Conservation (phyloP, 1,140 invertebrate genomes). For the Drosophila baimaii region DNA sequence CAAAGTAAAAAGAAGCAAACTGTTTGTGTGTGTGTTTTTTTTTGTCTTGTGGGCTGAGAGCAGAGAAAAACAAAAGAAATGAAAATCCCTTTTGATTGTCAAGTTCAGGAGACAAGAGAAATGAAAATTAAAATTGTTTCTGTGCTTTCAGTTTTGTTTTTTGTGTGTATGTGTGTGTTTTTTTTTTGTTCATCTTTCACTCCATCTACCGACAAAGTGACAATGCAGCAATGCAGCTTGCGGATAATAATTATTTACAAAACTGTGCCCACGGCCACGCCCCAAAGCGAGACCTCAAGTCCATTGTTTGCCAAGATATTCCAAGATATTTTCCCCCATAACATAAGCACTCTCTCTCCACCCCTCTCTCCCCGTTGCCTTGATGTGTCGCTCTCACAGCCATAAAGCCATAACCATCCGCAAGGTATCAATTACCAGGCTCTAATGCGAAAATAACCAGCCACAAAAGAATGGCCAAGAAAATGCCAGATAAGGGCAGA, state of each 20-base stretch:
- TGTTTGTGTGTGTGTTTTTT: neutral
- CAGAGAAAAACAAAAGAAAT: slow-evolving; percentile 48
- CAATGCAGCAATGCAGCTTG: slow-evolving; percentile 58
- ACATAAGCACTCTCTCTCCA: neutral
- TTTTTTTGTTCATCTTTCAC: slow-evolving; percentile 27
- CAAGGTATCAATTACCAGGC: slow-evolving; percentile 77
- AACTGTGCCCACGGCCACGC: slow-evolving; percentile 55
- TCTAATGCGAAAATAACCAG: slow-evolving; percentile 80
- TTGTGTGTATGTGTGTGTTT: no score
- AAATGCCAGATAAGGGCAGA: slow-evolving; percentile 42
- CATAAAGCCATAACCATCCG: slow-evolving; percentile 46
- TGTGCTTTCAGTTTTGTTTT: slow-evolving; percentile 7
- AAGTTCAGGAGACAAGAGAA: slow-evolving; percentile 65
- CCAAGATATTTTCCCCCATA: slow-evolving; percentile 17
- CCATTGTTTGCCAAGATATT: slow-evolving; percentile 56
- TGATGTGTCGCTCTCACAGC: slow-evolving; percentile 51
- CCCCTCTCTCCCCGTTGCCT: slow-evolving; percentile 9
- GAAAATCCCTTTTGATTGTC: slow-evolving; percentile 78
- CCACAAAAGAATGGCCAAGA: slow-evolving; percentile 58
- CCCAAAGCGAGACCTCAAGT: slow-evolving; percentile 25
- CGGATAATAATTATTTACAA: slow-evolving; percentile 69
- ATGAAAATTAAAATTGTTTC: slow-evolving; percentile 70
- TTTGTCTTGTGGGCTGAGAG: slow-evolving; percentile 28
- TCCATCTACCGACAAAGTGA: slow-evolving; percentile 48
- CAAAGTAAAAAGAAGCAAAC: slow-evolving; percentile 25